Evolutionary conservation across 2,113 vertebrate species (phyloP).

Genomic region (Rhadina sibilatrix): DNA sequence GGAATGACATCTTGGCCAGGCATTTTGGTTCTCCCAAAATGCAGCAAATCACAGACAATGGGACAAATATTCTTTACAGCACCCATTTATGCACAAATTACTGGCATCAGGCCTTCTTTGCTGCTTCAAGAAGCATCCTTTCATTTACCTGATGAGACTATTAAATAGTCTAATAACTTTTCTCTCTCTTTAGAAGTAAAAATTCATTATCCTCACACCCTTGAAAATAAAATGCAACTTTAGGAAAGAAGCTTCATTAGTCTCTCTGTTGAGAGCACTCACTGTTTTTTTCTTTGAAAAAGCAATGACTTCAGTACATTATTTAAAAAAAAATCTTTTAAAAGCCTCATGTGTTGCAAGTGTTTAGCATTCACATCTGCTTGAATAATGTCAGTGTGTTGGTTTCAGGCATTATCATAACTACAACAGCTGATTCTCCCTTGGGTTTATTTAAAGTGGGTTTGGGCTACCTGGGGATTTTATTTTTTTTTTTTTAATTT

Average conservation of each 20-base stretch:
- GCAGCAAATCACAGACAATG: neutral
- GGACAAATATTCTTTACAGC: neutral
- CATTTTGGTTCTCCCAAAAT: neutral
- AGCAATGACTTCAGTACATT: neutral
- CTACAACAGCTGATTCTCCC: neutral
- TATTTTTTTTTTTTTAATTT: neutral
- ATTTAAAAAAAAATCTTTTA: neutral
- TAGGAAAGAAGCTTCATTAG: neutral
- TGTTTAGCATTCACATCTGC: neutral
- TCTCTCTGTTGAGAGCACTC: neutral
- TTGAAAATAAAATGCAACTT: neutral
- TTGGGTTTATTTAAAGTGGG: neutral
- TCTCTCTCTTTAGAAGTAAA: neutral
- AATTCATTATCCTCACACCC: neutral
- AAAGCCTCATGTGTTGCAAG: neutral
- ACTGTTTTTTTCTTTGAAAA: neutral
- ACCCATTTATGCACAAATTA: neutral
- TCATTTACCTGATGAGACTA: neutral
- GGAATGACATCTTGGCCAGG: neutral
- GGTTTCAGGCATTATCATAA: neutral
- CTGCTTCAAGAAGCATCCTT: neutral
- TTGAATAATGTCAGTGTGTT: neutral
- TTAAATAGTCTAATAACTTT: neutral
- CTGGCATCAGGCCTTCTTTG: neutral
- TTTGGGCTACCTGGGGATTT: neutral